Base-by-base conservation (phyloP, 2,797 vertebrate species). In the Apogon hyalosoma region DNA sequence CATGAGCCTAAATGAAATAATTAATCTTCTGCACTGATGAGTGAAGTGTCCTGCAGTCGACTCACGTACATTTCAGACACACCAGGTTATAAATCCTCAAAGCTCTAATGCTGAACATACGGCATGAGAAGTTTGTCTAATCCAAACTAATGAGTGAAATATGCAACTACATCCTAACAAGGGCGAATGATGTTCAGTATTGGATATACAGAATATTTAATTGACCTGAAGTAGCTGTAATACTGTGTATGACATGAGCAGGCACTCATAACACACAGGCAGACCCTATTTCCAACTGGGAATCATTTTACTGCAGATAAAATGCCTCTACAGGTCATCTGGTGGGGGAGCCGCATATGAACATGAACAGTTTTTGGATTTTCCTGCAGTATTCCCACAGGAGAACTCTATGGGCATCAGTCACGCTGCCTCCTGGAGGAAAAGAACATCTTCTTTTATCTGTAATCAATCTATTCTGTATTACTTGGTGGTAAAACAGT, bases 221-320 rank as follows among this genome's bases (percentile, higher is more conserved):
- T 62, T 39, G 36, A 50, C 16, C 1, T 3, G 95, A 93, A 95
- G 92, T 94, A 95, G 93, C 93, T 92, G 6, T 93, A 88, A 91
- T 87, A 33, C 18, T 12, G 8, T 43, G 15, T 10, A 11, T 43
- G 15, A 31, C 21, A 36, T 39, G 56, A 11, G 46, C 11, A 33
- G 14, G 39, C 28, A 46, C 21, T 24, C 10, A 55, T 13, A 33
- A 36, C 31, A 55, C 43, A 50, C 7, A 28, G 8, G 15, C 46
- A 48, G 5, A 33, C 46, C 12, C 2, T n/a, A 77, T 51, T 69
- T 55, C 18, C 43, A 69, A 36, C 4, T 56, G n/a, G 19, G 5
- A 38, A 53, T 28, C 11, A n/a, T n/a, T 38, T 2, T 7, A 63
- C 14, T 13, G 57, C 11, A 46, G 33, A 63, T 41, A 42, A 42